Base-by-base conservation (phyloP, 2,113 vertebrate genomes). In the Prinia subflava region DNA sequence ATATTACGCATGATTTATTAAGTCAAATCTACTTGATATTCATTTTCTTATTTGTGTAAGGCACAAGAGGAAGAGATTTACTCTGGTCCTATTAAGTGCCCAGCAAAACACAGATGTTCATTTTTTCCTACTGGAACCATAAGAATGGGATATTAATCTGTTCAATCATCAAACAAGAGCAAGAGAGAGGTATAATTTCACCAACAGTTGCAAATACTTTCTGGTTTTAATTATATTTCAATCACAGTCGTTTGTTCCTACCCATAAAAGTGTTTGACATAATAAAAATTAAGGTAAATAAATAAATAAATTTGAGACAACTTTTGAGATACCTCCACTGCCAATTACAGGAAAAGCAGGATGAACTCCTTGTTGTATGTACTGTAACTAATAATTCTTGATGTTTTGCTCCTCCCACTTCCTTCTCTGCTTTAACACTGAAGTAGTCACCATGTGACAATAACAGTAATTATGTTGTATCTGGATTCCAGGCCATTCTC, bases 381-480 rank as follows among this genome's bases (percentile, higher is more conserved):
- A 55, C 39, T 24, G 60, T 71, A 85, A 47, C 31, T 75, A 83
- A 56, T 37, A 89, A 87, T 83, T 83, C 28, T 37, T 41, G 37
- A 57, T 37, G 16, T 42, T 77, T 92, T 63, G 28, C 56, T 92
- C 52, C 83, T 87, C 89, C 89, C 70, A 78, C 56, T 95, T 97
- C 68, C 80, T 94, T 46, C 89, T 80, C 55, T 90, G 57, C 71
- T 81, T 63, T 80, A 77, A 63, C 33, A 41, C 17, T 33, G 74
- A 64, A 46, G 85, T 69, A 77, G 73, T 84, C 86, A 83, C 47
- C 49, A 4, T 37, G 46, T 67, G 30, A 78, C 46, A 81, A 49
- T 55, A 84, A 83, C 49, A 90, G 11, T 83, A 86, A 92, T 89
- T 81, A 90, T 6, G 7, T 42, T 67, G 41, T 70, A 67, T 64